Evolutionary conservation across 2,797 vertebrate species (phyloP).

Genomic region (Erethizon dorsatum): DNA sequence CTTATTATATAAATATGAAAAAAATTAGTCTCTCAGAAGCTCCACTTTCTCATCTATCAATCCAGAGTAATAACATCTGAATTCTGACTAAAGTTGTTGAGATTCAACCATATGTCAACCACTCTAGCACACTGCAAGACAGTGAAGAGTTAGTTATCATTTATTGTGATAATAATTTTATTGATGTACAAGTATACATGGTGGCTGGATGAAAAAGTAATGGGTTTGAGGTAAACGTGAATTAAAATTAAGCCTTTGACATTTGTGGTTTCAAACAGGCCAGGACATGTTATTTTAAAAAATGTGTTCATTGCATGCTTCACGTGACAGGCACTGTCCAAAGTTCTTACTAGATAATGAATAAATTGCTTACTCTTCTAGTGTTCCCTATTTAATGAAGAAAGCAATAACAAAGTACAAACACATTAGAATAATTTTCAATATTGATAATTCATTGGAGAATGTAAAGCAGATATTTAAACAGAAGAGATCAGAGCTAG

Average conservation of each 20-base stretch:
- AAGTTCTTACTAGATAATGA: conserved; percentile 7
- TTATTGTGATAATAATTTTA: not conserved
- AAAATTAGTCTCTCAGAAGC: not conserved
- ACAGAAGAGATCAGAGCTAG: not conserved
- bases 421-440: not conserved
- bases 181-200: not conserved
- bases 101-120: not conserved
- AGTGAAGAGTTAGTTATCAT: not conserved
- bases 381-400: not conserved
- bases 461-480: not conserved
- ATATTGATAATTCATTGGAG: not conserved
- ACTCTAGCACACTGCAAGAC: not conserved
- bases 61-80: not conserved
- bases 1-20: conserved; percentile 3
- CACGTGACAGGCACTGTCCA: not conserved
- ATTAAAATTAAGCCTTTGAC: not conserved
- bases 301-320: not conserved
- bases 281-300: not conserved
- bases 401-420: not conserved
- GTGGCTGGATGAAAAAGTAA: not conserved
- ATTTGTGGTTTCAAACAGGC: not conserved
- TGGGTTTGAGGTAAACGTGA: not conserved
- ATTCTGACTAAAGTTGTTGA: not conserved
- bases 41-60: not conserved
- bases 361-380: not conserved